phyloP scores from a whole-genome alignment of 1,140 invertebrate genomes.

The Pogonognathellus flavescens region DNA sequence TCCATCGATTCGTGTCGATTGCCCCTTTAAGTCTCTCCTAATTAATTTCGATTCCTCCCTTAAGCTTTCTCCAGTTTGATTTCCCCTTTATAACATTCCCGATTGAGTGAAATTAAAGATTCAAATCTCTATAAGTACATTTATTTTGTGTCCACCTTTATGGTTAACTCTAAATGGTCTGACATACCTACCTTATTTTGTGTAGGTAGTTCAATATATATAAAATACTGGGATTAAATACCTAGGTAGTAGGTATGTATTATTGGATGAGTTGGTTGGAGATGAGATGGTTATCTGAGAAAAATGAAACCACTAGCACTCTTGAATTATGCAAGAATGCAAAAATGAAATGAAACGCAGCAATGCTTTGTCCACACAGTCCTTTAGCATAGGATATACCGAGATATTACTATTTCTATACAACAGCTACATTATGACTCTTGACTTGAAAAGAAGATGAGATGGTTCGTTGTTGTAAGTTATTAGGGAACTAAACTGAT shows the following conservation, averaged over 20 bases:
- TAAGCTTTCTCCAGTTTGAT: too few species aligned
- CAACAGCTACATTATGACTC: neutral
- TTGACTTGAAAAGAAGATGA: neutral
- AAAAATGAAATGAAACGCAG: constrained; percentile 38
- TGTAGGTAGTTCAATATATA: too few species aligned
- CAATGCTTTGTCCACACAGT: neutral
- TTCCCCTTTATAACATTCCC: too few species aligned
- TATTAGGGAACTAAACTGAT: constrained; percentile 14
- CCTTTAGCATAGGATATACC: neutral
- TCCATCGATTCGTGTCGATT: too few species aligned
- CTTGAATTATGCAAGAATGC: constrained; percentile 54
- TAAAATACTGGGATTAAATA: neutral
- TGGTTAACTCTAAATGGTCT: too few species aligned
- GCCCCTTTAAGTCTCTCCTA: too few species aligned
- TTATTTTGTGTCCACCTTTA: too few species aligned
- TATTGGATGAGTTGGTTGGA: constrained; percentile 14
- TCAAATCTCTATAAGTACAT: too few species aligned
- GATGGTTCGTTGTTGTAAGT: neutral
- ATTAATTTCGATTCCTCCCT: too few species aligned
- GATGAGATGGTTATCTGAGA: constrained; percentile 34
- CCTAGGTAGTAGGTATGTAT: neutral
- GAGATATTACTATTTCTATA: too few species aligned
- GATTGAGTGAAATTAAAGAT: too few species aligned
- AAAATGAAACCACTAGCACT: constrained; percentile 49
- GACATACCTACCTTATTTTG: too few species aligned